Base-by-base conservation (phyloP, 1,140 invertebrate genomes). In the Oreohelix idahoensis region DNA sequence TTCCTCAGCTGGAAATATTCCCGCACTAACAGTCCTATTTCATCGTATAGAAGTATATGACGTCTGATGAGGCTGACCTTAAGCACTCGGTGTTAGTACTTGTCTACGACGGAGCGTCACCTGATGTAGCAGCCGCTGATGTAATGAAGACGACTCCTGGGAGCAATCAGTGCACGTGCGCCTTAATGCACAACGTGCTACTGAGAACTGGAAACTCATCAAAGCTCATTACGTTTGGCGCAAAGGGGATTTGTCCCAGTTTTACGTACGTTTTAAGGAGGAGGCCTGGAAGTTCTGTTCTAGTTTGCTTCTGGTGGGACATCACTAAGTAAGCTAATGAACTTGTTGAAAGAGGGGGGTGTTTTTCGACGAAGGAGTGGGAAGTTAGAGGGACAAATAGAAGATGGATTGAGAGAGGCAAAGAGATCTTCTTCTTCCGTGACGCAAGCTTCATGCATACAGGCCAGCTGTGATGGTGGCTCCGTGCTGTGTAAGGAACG, bases 131-230 rank as follows among this genome's bases (percentile, higher is more conserved):
- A 4, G 13, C 53, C 53, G n/a, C 29, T 66, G 29, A 4, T 2
- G 63, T 66, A 66, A 66, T 32, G 63, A 66, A 32, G 63, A 35
- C 17, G 63, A 66, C 63, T 5, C 17, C 63, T 66, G 63, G 63
- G 29, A 32, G 63, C n/a, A 66, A 35, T 66, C 29, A 66, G 63
- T 66, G 63, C 63, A 66, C 63, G 63, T 66, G 63, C 63, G 29
- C 20, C n/a, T 8, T 10, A 66, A 8, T 32, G 29, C 20, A 66
- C n/a, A 66, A 32, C 8, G 11, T 66, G 17, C 32, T 66, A 35
- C 8, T 10, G 4, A 32, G 63, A 66, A 32, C 63, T 66, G 63
- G 63, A 17, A 32, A 32, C 29, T 17, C 29, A 66, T 66, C 63
- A 66, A 66, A 32, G 63, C 53, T 58, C 53, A 58, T 58, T 58